Conservation (phyloP, 2,113 vertebrate genomes). For the Podarcis muralis region DNA sequence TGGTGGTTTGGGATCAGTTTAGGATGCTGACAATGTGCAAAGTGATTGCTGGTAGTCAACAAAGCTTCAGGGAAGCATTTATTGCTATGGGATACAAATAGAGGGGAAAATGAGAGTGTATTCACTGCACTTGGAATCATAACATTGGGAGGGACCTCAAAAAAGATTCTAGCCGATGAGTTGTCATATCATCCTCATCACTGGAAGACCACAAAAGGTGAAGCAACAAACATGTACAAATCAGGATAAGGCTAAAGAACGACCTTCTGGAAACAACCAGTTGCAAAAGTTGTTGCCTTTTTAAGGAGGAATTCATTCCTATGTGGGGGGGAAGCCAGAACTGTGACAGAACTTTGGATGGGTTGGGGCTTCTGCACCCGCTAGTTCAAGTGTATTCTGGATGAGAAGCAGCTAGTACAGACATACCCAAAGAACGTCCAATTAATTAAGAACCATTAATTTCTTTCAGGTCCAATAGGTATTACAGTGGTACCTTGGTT, state of each 20-base stretch:
- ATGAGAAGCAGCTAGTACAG: neutral
- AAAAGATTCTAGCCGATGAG: neutral
- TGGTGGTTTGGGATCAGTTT: neutral
- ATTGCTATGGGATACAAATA: neutral
- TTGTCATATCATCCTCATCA: neutral
- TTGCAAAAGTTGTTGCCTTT: neutral
- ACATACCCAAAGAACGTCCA: neutral
- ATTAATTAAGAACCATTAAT: slow-evolving; percentile 6
- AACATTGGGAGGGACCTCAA: neutral
- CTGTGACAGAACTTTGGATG: neutral
- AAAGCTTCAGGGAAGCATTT: neutral
- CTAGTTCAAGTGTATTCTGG: neutral
- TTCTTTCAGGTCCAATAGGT: neutral
- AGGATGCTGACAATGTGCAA: slow-evolving; percentile 5
- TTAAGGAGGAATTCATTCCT: neutral
- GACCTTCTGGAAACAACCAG: neutral
- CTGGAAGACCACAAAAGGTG: neutral
- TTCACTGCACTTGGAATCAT: neutral
- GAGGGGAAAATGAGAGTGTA: neutral
- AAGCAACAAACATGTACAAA: neutral
- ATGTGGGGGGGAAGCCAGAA: neutral
- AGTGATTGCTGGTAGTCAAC: neutral
- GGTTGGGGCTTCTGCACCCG: neutral
- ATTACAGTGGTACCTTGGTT: too few species aligned
- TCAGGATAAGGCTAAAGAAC: neutral